A percentile compares a stretch with the other conserved stretches of the same genome.
phyloP scores from a whole-genome alignment of 2,888 invertebrate species.

The Hofmannophila pseudospretella region DNA sequence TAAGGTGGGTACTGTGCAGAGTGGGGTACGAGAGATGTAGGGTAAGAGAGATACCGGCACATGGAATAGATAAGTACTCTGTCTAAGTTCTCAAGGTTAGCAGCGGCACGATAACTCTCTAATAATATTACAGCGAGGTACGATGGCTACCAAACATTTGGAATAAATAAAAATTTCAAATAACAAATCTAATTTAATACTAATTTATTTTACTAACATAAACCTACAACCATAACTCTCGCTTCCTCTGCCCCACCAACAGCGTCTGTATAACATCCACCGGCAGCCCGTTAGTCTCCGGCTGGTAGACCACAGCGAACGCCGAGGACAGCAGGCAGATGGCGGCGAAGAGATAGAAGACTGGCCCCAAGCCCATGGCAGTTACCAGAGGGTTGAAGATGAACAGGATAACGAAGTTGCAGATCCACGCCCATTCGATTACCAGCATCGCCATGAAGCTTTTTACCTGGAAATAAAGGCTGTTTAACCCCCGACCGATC shows the following conservation, averaged over 20 bases:
- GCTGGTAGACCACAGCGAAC: constrained; percentile 31
- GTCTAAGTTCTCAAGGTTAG: too few species aligned
- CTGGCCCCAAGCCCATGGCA: constrained; percentile 39
- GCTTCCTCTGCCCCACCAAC: too few species aligned
- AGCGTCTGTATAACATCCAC: constrained; percentile 38
- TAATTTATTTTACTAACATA: not conserved
- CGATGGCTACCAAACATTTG: too few species aligned
- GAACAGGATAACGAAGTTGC: constrained; percentile 45
- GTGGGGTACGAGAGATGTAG: too few species aligned
- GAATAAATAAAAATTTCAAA: not conserved
- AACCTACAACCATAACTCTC: too few species aligned
- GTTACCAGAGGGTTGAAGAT: constrained; percentile 45
- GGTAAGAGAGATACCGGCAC: too few species aligned
- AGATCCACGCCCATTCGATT: constrained; percentile 47
- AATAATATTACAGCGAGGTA: too few species aligned
- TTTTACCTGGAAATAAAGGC: constrained; percentile 34
- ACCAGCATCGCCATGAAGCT: constrained; percentile 41
- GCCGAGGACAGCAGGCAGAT: constrained; percentile 33
- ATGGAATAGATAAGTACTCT: too few species aligned
- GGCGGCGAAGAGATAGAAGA: constrained; percentile 48
- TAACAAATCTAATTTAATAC: not conserved
- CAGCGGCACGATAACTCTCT: too few species aligned
- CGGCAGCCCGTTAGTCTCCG: constrained; percentile 45
- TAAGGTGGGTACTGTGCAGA: too few species aligned
- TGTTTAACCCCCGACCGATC: too few species aligned